These are phyloP conservation scores for Poeciliopsis turrubarensis DNA, from an alignment of 2,113 vertebrate genomes.

Conservation along the genomic window DNA sequence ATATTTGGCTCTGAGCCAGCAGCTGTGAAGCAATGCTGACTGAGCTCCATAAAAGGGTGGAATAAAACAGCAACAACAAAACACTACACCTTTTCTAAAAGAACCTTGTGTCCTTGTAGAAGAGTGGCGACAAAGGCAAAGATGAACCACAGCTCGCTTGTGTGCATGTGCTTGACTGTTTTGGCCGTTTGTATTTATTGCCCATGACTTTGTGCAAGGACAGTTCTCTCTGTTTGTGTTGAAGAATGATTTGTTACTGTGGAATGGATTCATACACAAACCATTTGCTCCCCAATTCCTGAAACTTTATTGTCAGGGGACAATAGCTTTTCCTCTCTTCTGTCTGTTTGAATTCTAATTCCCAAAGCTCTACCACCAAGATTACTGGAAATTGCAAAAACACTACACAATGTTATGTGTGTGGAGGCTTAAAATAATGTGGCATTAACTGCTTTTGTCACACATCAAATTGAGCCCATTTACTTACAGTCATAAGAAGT, in stretches of 20 bases:
- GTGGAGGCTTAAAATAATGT: slow-evolving; percentile 19
- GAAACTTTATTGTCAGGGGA: slow-evolving; percentile 49
- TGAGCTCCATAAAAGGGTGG: slow-evolving; percentile 20
- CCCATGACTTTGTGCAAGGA: slow-evolving; percentile 59
- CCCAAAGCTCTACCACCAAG: slow-evolving; percentile 46
- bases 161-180: background rate
- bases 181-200: slow-evolving; percentile 33
- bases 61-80: slow-evolving; percentile 3
- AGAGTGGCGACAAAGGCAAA: slow-evolving; percentile 9
- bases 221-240: slow-evolving; percentile 27
- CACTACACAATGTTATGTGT: slow-evolving; percentile 26
- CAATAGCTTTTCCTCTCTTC: slow-evolving; percentile 33
- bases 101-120: slow-evolving; percentile 52
- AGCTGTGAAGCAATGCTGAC: slow-evolving; percentile 5
- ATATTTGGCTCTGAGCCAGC: slow-evolving; percentile 8
- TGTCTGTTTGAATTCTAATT: slow-evolving; percentile 61
- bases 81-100: slow-evolving; percentile 29
- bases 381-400: slow-evolving; percentile 34
- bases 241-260: slow-evolving; percentile 42
- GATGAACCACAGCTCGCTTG: slow-evolving; percentile 4
- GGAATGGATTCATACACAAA: slow-evolving; percentile 35
- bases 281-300: slow-evolving; percentile 34
- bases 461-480: background rate
- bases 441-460: background rate
- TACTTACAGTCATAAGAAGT: background rate